Base-by-base conservation (phyloP, 1,140 invertebrate genomes). In the Mizuhopecten yessoensis region DNA sequence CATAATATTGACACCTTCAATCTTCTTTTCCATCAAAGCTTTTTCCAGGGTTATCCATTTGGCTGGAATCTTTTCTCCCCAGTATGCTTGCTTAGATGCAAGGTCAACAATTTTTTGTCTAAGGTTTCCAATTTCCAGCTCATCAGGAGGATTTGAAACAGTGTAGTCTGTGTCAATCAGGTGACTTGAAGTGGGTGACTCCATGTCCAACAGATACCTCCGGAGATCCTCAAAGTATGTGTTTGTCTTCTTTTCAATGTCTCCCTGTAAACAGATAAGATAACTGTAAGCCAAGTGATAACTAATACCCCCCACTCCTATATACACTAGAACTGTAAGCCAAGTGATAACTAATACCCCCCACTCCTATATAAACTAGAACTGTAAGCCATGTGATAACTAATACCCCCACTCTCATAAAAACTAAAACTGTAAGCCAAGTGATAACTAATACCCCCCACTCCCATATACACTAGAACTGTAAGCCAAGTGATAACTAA, bases 41-140 rank as follows among this genome's bases (percentile, higher is more conserved):
- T 42, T 49, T 57, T 91, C 90, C 11, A 91, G 90, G 45, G 49
- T 86, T 36, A 91, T 86, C 87, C 87, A 91, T 34, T 88, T 91
- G n/a, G 90, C 49, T 15, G 90, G 90, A 13, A 88, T 91, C 34
- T 86, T 57, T 36, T 91, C 49, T 23, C 87, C 57, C 49, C 87
- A 88, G 39, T 88, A 45, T 3, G 33, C 45, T 36, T 91, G 86
- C 33, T 91, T 86, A 23, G 87, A 45, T 13, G 90, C 87, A 34
- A 91, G 33, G 23, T 86, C 88, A n/a, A 88, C 23, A 45, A 91
- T 91, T 87, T 86, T 86, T 17, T n/a, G 45, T 89, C 39, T 23
- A 10, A 91, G 34, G 23, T 33, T 49, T 34, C 42, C 88, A 23
- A 91, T 57, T 13, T 33, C 33, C 33, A 86, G 36, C 36, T 75